Base-by-base conservation (phyloP, 2,113 vertebrate species). In the Oceanites oceanicus region DNA sequence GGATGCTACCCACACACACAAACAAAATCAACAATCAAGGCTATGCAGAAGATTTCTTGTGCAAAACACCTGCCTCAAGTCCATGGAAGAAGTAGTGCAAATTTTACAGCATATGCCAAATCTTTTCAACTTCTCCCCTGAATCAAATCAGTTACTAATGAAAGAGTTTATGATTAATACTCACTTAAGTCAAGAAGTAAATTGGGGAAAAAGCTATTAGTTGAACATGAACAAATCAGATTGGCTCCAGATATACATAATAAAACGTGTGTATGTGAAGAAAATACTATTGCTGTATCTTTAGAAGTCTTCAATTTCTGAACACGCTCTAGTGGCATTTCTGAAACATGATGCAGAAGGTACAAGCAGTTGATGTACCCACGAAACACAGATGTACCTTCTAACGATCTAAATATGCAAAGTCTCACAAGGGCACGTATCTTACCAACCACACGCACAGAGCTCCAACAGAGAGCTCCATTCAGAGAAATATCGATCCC, bases 131-230 rank as follows among this genome's bases (percentile, higher is more conserved):
- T 91, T 86, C 44, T 81, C 68, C 29, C 86, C 86, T 52, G 45
- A 88, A 96, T 73, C 73, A 90, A 79, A 97, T 86, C 32, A 89
- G 63, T 62, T 66, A 53, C 91, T 93, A 95, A 92, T 90, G 67
- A 90, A 94, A 94, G 13, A 71, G 79, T 86, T 92, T 79, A 74
- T 95, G 83, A 96, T 94, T 95, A 87, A 92, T 90, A 82, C 76
- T 70, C 59, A 94, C 52, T 91, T 84, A 92, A 85, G 75, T 90
- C 81, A 77, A 93, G 92, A 71, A 93, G 78, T 52, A 92, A 90
- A 96, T 81, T 44, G 76, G 49, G 59, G 59, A 13, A 58, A 66
- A 86, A 84, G 88, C 26, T 66, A 23, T 82, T 72, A 92, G 84
- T 23, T 73, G 76, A 94, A 92, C 27, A 58, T 2, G 10, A 91